These are phyloP conservation scores for Lethrus apterus DNA, from an alignment of 1,140 invertebrate genomes.

Conservation along the genomic window DNA sequence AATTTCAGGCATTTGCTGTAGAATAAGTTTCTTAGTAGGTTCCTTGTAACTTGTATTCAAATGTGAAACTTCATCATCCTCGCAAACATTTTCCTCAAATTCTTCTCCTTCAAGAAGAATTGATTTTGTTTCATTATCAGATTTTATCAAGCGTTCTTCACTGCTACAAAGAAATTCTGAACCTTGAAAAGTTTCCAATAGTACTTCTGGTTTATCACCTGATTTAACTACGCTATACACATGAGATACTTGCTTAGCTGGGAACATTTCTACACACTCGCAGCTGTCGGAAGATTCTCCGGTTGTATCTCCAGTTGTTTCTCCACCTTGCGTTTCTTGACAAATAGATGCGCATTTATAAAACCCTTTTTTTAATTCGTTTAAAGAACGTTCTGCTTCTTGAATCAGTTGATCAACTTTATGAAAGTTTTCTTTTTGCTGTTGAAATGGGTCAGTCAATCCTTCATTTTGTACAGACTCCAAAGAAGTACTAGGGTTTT, in stretches of 20 bases:
- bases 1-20: conserved; percentile 25
- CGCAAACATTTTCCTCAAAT: too few relatives aligned
- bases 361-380: conserved; percentile 1
- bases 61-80: not conserved
- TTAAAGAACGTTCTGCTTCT: conserved; percentile 6
- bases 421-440: not conserved
- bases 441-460: conserved; percentile 1
- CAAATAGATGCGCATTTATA: too few relatives aligned
- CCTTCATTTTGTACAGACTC: not conserved
- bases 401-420: conserved; percentile 10
- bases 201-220: too few relatives aligned
- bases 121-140: not conserved
- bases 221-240: too few relatives aligned
- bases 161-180: too few relatives aligned
- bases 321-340: too few relatives aligned
- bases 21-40: conserved; percentile 17
- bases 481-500: conserved; percentile 2
- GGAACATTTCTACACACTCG: too few relatives aligned
- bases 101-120: not conserved
- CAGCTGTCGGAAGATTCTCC: too few relatives aligned
- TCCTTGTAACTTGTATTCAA: conserved; percentile 12
- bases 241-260: too few relatives aligned
- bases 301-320: too few relatives aligned
- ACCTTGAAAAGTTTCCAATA: too few relatives aligned
- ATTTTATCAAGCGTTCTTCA: too few relatives aligned